A percentile compares a stretch with the other conserved stretches of the same genome.
These are phyloP conservation scores for Pluvianellus socialis DNA, from an alignment of 2,113 vertebrate species.

Conservation along the genomic window DNA sequence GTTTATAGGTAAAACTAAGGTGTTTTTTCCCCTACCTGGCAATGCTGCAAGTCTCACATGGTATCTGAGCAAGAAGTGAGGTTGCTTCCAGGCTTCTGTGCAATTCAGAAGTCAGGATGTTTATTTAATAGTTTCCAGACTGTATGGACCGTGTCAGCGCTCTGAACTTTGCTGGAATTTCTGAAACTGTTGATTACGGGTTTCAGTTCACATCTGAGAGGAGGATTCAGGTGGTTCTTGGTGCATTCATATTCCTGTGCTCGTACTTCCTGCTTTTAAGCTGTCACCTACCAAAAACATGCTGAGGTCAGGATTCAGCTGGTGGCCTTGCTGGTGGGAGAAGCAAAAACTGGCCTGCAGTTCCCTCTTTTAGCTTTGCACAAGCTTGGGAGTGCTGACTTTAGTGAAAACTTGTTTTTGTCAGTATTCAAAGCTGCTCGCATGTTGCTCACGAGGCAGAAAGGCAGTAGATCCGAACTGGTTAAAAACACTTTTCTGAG, in stretches of 20 bases:
- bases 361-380: constrained; percentile 28
- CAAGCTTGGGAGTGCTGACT: constrained; percentile 43
- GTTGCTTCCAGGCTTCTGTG: neutral
- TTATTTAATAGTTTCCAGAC: constrained; percentile 13
- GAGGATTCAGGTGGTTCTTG: neutral
- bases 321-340: neutral
- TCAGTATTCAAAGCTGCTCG: constrained; percentile 11
- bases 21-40: neutral
- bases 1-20: neutral
- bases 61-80: constrained; percentile 8
- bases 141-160: neutral
- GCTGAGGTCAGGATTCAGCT: constrained; percentile 39
- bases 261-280: constrained; percentile 3
- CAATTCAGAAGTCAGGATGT: constrained; percentile 11
- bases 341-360: neutral
- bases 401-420: constrained; percentile 50
- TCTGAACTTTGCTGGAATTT: constrained; percentile 25
- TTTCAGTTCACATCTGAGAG: neutral
- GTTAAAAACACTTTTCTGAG: neutral
- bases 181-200: neutral
- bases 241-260: neutral
- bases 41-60: neutral
- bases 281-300: neutral
- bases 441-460: constrained; percentile 5
- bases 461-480: neutral